Base-by-base conservation (phyloP, 1,140 invertebrate genomes). In the Neodiprion virginianus region DNA sequence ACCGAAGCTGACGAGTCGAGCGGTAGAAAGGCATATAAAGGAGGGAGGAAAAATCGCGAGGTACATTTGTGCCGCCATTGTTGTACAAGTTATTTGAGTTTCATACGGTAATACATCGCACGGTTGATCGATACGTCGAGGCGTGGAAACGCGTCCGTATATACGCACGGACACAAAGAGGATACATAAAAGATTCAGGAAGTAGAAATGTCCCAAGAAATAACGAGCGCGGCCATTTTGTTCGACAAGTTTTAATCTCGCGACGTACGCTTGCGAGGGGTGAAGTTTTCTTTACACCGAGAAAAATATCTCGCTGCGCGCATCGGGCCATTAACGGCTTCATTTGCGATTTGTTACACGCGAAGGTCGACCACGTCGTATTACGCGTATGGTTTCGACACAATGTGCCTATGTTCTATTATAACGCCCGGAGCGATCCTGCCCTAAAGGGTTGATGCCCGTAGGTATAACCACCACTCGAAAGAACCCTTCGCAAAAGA, bases 401-500 rank as follows among this genome's bases (percentile, higher is more conserved):
- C 28, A 40, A 40, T 40, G 28, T 40, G 5, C 28, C 28, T 21
- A 21, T 21, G 17, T 21, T 21, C 17, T 21, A 21, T 21, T 21
- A 21, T 8, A 61, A 12, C 53, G 0, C 53, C 53, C 53, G 5
- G 8, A 61, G 8, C n/a, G n/a, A 61, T 8, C 8, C 8, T 61
- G 53, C 71, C 76, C 79, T 76, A 79, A 80, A 83, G 79, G 80
- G 78, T 79, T 81, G 79, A 77, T 71, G 74, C 79, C 76, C 79
- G 77, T 40, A 40, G 28, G 28, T 40, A 40, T 40, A 40, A 40
- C 75, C 80, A 76, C 73, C 76, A 79, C 79, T 82, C 78, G 77
- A 83, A 80, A 79, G 77, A 67, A 76, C 77, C 81, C 79, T 75
- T 82, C 77, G 73, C 73, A 83, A 82, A 84, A 84, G 74, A 83